A percentile compares a stretch with the other conserved stretches of the same genome.
These are phyloP conservation scores for Pelecanus crispus DNA, from an alignment of 2,113 vertebrate genomes.

Conservation along the genomic window DNA sequence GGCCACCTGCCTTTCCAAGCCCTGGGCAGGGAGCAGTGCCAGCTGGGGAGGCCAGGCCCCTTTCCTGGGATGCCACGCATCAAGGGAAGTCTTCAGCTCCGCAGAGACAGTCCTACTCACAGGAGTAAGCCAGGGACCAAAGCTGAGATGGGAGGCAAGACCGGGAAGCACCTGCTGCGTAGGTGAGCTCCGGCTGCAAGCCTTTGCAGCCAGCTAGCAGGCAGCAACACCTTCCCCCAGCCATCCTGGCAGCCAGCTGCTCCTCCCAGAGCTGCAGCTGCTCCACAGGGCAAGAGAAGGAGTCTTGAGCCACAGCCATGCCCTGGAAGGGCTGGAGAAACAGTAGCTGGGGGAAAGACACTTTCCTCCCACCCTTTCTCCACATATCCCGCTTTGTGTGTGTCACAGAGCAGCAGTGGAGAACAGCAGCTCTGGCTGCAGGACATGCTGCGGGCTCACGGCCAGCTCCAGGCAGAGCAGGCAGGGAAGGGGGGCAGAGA, in stretches of 20 bases:
- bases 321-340: not conserved
- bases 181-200: accelerated
- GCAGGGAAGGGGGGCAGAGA: not conserved
- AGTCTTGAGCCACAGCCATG: not conserved
- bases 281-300: not conserved
- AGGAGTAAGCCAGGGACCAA: not conserved
- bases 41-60: not conserved
- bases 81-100: not conserved
- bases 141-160: not conserved
- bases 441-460: accelerated
- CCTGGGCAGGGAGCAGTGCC: not conserved
- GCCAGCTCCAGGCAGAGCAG: not conserved
- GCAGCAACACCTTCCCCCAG: not conserved
- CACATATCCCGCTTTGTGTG: accelerated
- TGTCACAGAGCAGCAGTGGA: no score
- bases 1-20: accelerated
- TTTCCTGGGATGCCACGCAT: accelerated
- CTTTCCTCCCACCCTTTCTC: not conserved
- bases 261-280: not conserved
- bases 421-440: no score
- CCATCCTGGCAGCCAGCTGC: not conserved
- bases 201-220: not conserved
- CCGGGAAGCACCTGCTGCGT: not conserved
- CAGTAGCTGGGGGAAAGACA: not conserved
- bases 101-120: not conserved